phyloP scores from a whole-genome alignment of 2,888 invertebrate genomes.

The Plutella xylostella region DNA sequence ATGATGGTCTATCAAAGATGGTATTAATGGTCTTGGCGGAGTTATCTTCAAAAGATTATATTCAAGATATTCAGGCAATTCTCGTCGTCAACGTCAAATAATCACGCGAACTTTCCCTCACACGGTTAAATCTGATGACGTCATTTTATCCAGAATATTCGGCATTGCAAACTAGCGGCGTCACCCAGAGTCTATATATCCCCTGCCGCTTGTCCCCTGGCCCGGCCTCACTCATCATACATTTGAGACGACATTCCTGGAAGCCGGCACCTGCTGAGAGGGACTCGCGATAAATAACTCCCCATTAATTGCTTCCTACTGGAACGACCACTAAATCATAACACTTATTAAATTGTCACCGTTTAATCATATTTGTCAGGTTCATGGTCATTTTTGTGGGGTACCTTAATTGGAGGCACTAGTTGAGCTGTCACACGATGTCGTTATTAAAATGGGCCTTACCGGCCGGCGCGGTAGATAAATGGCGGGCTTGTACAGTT shows the following conservation, averaged over 20 bases:
- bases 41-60: no score
- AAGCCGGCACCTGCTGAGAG: conserved; percentile 58
- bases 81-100: no score
- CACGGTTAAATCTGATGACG: no score
- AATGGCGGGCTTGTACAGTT: no score
- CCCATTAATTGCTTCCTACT: conserved; percentile 63
- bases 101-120: no score
- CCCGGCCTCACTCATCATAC: conserved; percentile 10
- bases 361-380: conserved; percentile 41
- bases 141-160: no score
- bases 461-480: no score
- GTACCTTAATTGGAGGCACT: conserved; percentile 2
- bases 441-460: no score
- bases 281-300: conserved; percentile 53
- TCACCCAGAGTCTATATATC: not conserved
- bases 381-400: conserved; percentile 27
- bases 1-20: no score
- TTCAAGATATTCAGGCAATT: no score
- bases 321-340: conserved; percentile 45
- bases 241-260: conserved; percentile 24
- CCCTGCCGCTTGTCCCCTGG: conserved; percentile 16
- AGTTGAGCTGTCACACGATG: conserved; percentile 7
- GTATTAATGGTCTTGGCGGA: no score
- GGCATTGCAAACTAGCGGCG: no score
- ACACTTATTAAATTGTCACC: conserved; percentile 43